Conservation (phyloP, 2,888 invertebrate species). For the Autographa gamma region DNA sequence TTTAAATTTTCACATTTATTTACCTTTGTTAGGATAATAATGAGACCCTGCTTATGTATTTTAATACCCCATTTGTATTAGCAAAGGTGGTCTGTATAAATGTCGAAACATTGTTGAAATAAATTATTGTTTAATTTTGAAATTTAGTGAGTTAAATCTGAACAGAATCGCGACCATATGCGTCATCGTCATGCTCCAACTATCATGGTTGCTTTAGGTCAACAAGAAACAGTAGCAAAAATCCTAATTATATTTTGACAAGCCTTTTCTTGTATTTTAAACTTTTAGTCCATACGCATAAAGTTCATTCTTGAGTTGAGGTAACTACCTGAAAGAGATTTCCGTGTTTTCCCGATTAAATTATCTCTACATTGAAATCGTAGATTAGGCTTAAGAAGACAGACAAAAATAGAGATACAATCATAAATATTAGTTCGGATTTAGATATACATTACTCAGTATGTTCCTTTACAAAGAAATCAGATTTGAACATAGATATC, state of each 20-base stretch:
- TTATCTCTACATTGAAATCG: background rate
- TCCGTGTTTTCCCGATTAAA: background rate
- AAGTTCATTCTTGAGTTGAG: background rate
- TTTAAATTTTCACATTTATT: too few species aligned
- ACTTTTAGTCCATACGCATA: background rate
- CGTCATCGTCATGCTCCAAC: background rate
- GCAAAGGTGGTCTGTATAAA: too few species aligned
- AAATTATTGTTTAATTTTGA: too few species aligned
- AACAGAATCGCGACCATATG: background rate
- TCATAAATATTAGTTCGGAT: background rate
- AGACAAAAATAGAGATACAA: background rate
- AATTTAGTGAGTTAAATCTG: too few species aligned
- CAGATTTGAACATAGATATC: background rate
- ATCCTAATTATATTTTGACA: background rate
- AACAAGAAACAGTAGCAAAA: background rate
- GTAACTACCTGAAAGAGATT: background rate
- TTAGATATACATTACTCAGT: background rate
- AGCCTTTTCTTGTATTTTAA: background rate
- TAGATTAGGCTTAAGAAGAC: background rate
- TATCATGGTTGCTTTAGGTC: background rate
- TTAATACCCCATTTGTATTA: too few species aligned
- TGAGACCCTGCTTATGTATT: too few species aligned
- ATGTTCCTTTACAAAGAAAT: background rate
- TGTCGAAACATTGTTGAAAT: too few species aligned
- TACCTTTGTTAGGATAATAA: too few species aligned